Base-by-base conservation (phyloP, 92 coral and sea anemone species). In the Chrysogorgia sp. region DNA sequence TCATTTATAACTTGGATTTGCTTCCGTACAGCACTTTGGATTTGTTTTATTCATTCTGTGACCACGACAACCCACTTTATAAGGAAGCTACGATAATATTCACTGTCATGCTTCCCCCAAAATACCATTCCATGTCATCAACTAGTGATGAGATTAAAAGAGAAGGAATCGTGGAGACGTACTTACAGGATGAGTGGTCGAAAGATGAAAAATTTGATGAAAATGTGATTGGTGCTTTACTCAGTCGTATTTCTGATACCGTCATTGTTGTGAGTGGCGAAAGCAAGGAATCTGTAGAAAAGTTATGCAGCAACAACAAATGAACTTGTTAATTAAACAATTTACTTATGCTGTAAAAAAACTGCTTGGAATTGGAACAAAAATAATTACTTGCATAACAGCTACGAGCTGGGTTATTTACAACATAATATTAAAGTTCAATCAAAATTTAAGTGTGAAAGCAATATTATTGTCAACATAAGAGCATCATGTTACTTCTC, bases 181-280 rank as follows among this genome's bases (percentile, higher is more conserved):
- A 68, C 52, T 72, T 93, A 28, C 30, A 83, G 10, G 75, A 89
- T 0, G 79, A 81, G 10, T 93, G 98, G 98, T 57, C 58, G 40
- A 80, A 85, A 49, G 58, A 76, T 15, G 52, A 67, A 34, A 75
- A 68, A 15, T 89, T 86, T 63, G 90, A 85, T 28, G 74, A 41
- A 40, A 92, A 93, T 57, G 81, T 87, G 2, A 85, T 89, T n/a
- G 87, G 83, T 5, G 97, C 94, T 12, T 85, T 91, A 5, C 65
- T 93, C 25, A 86, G 90, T 66, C 98, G 96, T 23, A 86, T 93
- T 48, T 88, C 97, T 14, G 94, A 91, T 43, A 91, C 94, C 15
- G 97, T 93, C 14, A 85, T 75, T 60, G 86, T 91, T 28, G 86
- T 89, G 67, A 91, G 86, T 61, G 74, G 85, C 10, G 98, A 91